Evolutionary conservation across 1,140 invertebrate genomes (phyloP), one percentile per base, ranked within the genome.

Genomic region (Trachymyrmex cornetzi): DNA sequence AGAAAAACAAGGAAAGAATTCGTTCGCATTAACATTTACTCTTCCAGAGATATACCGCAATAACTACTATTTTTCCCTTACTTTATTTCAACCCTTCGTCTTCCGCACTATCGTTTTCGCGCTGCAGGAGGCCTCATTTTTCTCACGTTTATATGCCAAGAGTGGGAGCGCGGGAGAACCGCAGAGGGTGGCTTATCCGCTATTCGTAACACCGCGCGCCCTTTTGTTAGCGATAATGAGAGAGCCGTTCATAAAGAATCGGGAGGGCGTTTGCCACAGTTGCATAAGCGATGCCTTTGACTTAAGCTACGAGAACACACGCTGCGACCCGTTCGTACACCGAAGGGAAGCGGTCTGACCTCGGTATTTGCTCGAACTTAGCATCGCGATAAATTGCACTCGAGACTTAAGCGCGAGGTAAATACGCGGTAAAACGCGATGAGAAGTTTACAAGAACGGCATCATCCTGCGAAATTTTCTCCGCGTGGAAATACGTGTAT

Each of bases 191-290:
- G 53, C 44, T 74, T 27, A 69, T 19, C 77, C 69, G 66, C 53
- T 27, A 67, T 53, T 85, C 59, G 85, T 67, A 82, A 87, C 53
- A 12, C 12, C 19, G 57, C 11, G 19, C n/a, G 34, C 30, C 34
- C 38, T 57, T 88, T 88, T 80, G 80, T 74, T 61, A 53, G 48
- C 71, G 53, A 55, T 79, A 77, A 87, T 81, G 81, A 89, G 64
- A 44, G 64, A 69, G 53, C 30, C 64, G 57, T 74, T 74, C 69
- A 75, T 38, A 71, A 74, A 82, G 30, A 87, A 72, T 66, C 53
- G 48, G 44, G 7, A 30, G 19, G 44, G 30, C 77, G 38, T 86
- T 55, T 44, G 30, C 14, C 50, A 27, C 59, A 64, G 53, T 48
- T 59, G 50, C 22, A 44, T 66, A 79, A 85, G 74, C 22, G 71